These are phyloP conservation scores for Raja brachyura DNA, from an alignment of 2,113 vertebrate genomes.

Conservation along the genomic window DNA sequence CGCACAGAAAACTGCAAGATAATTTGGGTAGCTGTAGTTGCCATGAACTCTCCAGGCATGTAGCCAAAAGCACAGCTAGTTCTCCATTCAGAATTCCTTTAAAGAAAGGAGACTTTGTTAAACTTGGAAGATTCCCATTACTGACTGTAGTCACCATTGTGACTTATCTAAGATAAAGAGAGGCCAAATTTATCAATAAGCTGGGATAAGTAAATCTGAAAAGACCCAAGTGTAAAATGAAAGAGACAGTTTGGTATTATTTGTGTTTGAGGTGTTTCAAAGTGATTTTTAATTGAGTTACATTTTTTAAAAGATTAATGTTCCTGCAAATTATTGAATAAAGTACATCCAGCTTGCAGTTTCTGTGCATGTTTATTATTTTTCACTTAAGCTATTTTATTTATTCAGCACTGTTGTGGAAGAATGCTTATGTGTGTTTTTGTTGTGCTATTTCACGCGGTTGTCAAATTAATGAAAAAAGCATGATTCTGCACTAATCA, in stretches of 20 bases:
- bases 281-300: background rate
- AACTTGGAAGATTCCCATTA: background rate
- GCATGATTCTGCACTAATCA: background rate
- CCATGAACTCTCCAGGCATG: background rate
- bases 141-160: background rate
- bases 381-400: background rate
- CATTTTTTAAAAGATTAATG: background rate
- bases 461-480: background rate
- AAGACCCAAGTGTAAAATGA: background rate
- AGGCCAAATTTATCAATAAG: background rate
- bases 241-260: background rate
- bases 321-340: background rate
- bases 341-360: background rate
- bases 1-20: background rate
- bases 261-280: background rate
- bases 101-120: background rate
- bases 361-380: background rate
- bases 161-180: background rate
- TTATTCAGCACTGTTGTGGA: background rate
- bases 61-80: background rate
- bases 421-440: background rate
- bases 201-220: background rate
- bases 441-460: background rate
- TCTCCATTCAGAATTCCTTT: background rate
- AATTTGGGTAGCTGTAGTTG: background rate